These are phyloP conservation scores for Oceanites oceanicus DNA, from an alignment of 2,113 vertebrate genomes.

Conservation along the genomic window DNA sequence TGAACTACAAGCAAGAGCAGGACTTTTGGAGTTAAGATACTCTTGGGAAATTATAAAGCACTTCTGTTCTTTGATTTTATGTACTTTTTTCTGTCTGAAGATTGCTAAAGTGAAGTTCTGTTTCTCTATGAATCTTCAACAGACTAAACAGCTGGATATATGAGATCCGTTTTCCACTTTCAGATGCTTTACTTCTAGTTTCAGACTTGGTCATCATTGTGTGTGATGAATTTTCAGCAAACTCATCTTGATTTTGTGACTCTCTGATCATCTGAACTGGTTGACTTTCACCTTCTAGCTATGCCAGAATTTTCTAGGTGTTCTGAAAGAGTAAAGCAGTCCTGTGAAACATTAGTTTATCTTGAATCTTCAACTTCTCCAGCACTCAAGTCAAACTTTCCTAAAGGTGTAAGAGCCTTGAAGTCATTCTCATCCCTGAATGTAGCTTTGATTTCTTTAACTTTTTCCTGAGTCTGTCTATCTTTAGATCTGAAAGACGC, in stretches of 20 bases:
- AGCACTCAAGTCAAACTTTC: background rate
- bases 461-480: background rate
- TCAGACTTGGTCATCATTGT: background rate
- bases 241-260: background rate
- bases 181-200: background rate
- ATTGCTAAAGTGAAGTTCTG: background rate
- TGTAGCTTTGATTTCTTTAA: background rate
- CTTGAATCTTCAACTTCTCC: background rate
- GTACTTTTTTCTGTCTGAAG: background rate
- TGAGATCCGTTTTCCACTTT: background rate
- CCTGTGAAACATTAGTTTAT: background rate
- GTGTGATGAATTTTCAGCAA: background rate
- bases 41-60: background rate
- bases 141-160: background rate
- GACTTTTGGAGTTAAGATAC: background rate
- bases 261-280: background rate
- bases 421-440: background rate
- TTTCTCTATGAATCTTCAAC: background rate
- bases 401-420: background rate
- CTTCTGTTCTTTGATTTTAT: background rate
- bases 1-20: background rate
- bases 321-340: background rate
- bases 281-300: background rate
- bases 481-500: background rate
- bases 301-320: background rate